A percentile compares a stretch with the other conserved stretches of the same genome.
Evolutionary conservation across 2,113 vertebrate species (phyloP).

Genomic region (Corynorhinus townsendii): DNA sequence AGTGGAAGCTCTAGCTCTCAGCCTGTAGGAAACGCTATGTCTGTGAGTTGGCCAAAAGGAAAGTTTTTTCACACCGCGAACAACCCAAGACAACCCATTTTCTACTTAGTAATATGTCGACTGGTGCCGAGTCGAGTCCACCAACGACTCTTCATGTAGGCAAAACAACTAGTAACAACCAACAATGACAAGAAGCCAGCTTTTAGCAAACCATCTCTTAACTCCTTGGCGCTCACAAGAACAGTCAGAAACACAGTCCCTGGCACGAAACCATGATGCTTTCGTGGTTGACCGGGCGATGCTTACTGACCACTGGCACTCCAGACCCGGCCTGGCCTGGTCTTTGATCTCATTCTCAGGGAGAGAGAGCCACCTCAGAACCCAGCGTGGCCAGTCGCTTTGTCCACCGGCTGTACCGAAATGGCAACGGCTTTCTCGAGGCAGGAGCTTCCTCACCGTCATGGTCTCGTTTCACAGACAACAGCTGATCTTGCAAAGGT

Average conservation of each 20-base stretch:
- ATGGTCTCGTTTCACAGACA: not conserved
- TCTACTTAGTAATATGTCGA: not conserved
- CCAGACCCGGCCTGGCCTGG: not conserved
- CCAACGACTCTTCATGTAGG: not conserved
- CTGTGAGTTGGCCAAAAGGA: not conserved
- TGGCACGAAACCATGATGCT: not conserved
- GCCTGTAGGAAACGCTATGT: not conserved
- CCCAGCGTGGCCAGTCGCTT: not conserved
- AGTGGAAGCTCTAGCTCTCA: not conserved
- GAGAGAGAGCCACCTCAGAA: slow-evolving; percentile 32
- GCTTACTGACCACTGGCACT: not conserved
- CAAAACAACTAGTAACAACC: not conserved
- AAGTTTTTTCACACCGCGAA: not conserved
- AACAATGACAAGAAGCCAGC: not conserved
- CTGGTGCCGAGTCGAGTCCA: not conserved
- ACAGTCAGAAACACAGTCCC: not conserved
- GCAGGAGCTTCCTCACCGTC: not conserved
- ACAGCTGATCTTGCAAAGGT: not conserved
- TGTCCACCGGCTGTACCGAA: not conserved
- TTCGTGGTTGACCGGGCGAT: not conserved
- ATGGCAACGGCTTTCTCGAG: not conserved
- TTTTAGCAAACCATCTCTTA: not conserved
- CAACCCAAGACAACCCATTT: not conserved
- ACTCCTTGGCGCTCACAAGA: not conserved
- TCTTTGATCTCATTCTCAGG: slow-evolving; percentile 7